Conservation (phyloP, 2,797 vertebrate species). For the Alosa sapidissima region DNA sequence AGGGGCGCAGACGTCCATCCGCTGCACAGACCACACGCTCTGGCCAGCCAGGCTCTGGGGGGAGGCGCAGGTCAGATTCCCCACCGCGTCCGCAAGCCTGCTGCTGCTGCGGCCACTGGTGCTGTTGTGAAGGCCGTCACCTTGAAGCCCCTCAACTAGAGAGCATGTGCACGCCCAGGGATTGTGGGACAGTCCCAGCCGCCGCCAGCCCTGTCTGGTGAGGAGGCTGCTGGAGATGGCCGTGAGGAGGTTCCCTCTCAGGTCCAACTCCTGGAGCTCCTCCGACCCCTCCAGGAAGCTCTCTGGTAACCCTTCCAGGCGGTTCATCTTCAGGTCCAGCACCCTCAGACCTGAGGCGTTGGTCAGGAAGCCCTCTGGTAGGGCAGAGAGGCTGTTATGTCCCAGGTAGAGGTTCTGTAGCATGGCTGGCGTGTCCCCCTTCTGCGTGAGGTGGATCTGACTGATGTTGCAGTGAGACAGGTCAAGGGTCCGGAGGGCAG, state of each 20-base stretch:
- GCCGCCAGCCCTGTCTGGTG: conserved; percentile 65
- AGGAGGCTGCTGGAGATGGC: conserved; percentile 72
- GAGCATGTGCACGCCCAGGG: conserved; percentile 83
- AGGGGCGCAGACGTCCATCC: conserved; percentile 68
- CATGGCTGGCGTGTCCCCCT: conserved; percentile 34
- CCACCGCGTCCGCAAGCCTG: conserved; percentile 55
- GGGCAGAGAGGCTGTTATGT: conserved; percentile 71
- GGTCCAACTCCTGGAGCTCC: conserved; percentile 70
- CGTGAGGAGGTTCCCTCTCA: conserved; percentile 74
- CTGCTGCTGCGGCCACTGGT: background rate
- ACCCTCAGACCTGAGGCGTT: conserved; percentile 69
- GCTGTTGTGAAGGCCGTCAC: conserved; percentile 46
- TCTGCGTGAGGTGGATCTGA: conserved; percentile 50
- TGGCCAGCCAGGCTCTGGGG: conserved; percentile 63
- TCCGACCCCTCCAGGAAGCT: conserved; percentile 76
- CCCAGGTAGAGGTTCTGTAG: conserved; percentile 75
- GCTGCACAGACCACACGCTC: conserved; percentile 62
- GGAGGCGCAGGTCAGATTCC: conserved; percentile 72
- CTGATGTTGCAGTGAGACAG: conserved; percentile 80
- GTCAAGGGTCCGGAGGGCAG: conserved; percentile 73
- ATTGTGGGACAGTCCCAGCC: conserved; percentile 78
- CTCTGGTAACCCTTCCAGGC: conserved; percentile 72
- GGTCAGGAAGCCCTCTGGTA: conserved; percentile 78
- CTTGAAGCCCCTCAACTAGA: conserved; percentile 69
- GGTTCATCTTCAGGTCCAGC: conserved; percentile 79